These are phyloP conservation scores for Muschampia staudingeri DNA, from an alignment of 2,888 invertebrate genomes.

Conservation along the genomic window DNA sequence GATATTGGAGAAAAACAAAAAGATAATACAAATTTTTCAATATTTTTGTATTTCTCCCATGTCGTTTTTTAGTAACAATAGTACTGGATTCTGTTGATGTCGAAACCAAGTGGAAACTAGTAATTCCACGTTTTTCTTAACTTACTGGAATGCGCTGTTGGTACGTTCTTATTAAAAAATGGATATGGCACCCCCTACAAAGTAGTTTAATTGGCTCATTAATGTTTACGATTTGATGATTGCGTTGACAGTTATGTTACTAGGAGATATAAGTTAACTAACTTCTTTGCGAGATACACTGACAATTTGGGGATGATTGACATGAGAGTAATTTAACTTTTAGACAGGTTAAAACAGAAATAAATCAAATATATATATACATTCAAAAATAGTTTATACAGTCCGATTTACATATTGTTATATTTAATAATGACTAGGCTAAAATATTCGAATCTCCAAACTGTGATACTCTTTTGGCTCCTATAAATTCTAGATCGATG, in stretches of 20 bases:
- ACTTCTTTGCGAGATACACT: conserved; percentile 39
- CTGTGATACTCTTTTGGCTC: conserved; percentile 52
- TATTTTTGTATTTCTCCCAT: conserved; percentile 70
- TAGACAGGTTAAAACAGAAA: conserved; percentile 47
- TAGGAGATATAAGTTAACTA: conserved; percentile 79
- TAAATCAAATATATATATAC: conserved; percentile 49
- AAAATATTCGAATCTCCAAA: conserved; percentile 43
- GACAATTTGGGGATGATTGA: conserved; percentile 22
- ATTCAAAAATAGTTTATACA: conserved; percentile 67
- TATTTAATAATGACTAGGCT: conserved; percentile 50
- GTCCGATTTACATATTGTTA: conserved; percentile 57
- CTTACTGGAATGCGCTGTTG: conserved; percentile 82
- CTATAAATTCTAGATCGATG: conserved; percentile 46
- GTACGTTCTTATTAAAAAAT: conserved; percentile 77
- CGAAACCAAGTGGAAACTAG: conserved; percentile 70
- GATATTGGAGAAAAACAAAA: conserved; percentile 65
- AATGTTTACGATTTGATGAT: conserved; percentile 77
- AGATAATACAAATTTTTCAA: conserved; percentile 38
- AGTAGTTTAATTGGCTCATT: conserved; percentile 84
- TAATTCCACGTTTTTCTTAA: conserved; percentile 70
- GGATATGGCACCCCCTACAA: conserved; percentile 79
- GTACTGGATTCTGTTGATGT: conserved; percentile 86
- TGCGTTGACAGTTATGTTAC: conserved; percentile 82
- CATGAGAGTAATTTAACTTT: conserved; percentile 27
- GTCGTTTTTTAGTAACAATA: conserved; percentile 87